Evolutionary conservation across 2,113 vertebrate species (phyloP), one percentile per base, ranked within the genome.

Genomic region (Buteo buteo): DNA sequence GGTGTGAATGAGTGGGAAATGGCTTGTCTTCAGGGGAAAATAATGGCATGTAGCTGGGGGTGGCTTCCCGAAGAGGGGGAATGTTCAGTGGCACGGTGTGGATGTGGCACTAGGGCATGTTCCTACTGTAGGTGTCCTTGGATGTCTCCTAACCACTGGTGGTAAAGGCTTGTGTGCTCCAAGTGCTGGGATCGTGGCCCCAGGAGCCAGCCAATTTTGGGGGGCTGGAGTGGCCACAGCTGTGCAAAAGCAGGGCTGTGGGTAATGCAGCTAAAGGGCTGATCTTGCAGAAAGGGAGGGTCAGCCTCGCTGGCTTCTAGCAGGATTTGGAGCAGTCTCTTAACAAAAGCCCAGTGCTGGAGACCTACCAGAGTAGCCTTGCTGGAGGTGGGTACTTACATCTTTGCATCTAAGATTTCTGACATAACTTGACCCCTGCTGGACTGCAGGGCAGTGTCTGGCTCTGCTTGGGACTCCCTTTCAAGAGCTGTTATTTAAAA

Each of bases 1-100:
- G 38, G 15, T 67, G 70, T 67, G 55, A n/a, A 7, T 0, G 4
- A 8, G 38, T 29, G 38, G 47, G 59, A 74, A 24, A 11, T 34
- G 40, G 28, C 29, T 91, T 24, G 7, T 54, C 59, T 54, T 29
- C 45, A 17, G 82, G 50, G 13, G 29, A 36, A 81, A 6, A 13
- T 42, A 6, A 13, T n/a, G 40, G 20, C 12, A 2, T 2, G 20
- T 5, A 11, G 6, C 16, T 73, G 67, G 28, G 17, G 5, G 29
- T 69, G 67, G 40, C 29, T 65, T 52, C 54, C 38, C 29, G 32
- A 40, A 50, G 66, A 34, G 21, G 14, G 2, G 17, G 10, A 12
- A 12, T 4, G 13, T n/a, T 26, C 11, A 10, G 22, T 0, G 4
- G 32, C 38, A 10, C 1, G 2, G 1, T 13, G 19, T 32, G 13